Evolutionary conservation across 1,140 invertebrate species (phyloP), one percentile per base, ranked within the genome.

Genomic region (Saccostrea cuccullata): DNA sequence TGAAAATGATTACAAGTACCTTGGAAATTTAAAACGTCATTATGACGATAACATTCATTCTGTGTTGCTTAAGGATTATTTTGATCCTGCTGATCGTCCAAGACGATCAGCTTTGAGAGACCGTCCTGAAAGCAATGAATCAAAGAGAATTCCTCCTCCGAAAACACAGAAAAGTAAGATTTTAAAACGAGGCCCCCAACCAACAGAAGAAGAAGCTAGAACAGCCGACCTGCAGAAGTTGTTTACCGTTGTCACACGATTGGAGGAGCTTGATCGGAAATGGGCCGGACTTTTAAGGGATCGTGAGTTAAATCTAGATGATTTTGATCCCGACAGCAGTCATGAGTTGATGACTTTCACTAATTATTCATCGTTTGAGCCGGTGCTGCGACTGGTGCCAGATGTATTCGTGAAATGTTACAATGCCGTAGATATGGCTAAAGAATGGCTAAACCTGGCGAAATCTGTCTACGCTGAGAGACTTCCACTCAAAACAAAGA

Each of bases 371-470:
- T 40, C 86, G n/a, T 88, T 90, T 86, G 89, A 90, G 84, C 84
- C 87, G 11, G 70, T 90, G 23, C 64, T 90, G 30, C 56, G 89
- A 58, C 55, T 90, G 26, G 87, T 90, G n/a, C 89, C 89, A 17
- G 89, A 90, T 77, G 85, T 88, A 12, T 90, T 90, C 84, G 87
- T 90, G 1, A 90, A 90, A 55, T 90, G 86, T 56, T 90, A 90
- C 55, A 87, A 86, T 26, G 84, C 87, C 20, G 82, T 90, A 55
- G 89, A 90, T 84, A 30, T 90, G 30, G 84, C 67, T 0, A 70
- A 87, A 82, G 89, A 90, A 58, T 90, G 89, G 89, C 55, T 82
- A 3, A 40, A 55, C 11, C 30, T 90, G 40, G 89, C 89, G 11
- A 40, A 84, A 4, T 77, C 36, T 40, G 86, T 90, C 11, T 90